Evolutionary conservation across 1,140 invertebrate species (phyloP), one percentile per base, ranked within the genome.

Genomic region (Aricia agestis): DNA sequence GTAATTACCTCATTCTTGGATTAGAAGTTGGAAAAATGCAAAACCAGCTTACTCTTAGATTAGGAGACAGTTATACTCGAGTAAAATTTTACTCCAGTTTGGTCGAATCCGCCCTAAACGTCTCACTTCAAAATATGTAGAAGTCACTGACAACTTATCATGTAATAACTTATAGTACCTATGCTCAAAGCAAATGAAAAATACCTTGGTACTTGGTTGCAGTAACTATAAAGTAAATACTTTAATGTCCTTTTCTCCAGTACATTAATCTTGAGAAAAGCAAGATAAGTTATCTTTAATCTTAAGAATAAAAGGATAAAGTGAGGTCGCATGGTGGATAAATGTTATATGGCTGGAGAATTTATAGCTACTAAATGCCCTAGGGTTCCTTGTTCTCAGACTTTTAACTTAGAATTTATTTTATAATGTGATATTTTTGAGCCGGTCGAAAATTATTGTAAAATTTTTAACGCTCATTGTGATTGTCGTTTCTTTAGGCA

Each of bases 331-430:
- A 63, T 63, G 19, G 59, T 11, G 11, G 59, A 63, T 63, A 63
- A 63, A 63, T 63, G 59, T 25, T 63, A 18, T 19, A 63, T 31
- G 59, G 18, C 59, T 63, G 25, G 19, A 25, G 18, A 63, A 63
- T 63, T 63, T 63, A 63, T 63, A 18, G 19, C 59, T 19, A 19
- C 59, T 63, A 63, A 63, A 63, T 63, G 59, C 59, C 59, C 59
- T 25, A 63, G 59, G 59, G 59, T 25, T 63, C 10, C 59, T 63
- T 19, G 17, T 59, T 59, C 59, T 19, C 10, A 25, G 59, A 63
- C 5, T 52, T 52, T 52, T 52, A 52, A 52, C 45, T 52, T 1
- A 3, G 45, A 13, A 15, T 52, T 52, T 52, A 13, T 36, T 36
- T 36, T 36, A 6, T 36, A 36, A 36, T n/a, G n/a, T n/a, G n/a